These are phyloP conservation scores for Elaphurus davidianus DNA, from an alignment of 2,113 vertebrate genomes.

Conservation along the genomic window DNA sequence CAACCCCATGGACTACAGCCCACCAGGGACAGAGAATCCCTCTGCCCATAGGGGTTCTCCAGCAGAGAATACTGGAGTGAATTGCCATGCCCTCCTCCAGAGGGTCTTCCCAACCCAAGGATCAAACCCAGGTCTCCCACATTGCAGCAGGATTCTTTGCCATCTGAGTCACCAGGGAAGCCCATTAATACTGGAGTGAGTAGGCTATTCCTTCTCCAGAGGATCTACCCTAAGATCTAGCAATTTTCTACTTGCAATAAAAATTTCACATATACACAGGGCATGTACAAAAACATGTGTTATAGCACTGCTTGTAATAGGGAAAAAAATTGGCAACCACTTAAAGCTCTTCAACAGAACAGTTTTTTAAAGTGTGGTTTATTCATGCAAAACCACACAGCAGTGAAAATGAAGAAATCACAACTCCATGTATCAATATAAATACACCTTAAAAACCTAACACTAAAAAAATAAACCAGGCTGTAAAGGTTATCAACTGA, in stretches of 20 bases:
- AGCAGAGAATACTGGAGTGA: background rate
- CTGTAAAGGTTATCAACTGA: background rate
- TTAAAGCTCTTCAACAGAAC: background rate
- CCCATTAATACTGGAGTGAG: background rate
- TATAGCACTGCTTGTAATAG: background rate
- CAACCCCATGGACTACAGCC: background rate
- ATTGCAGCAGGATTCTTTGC: background rate
- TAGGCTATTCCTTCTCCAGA: background rate
- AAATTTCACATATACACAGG: background rate
- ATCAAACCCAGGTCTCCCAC: background rate
- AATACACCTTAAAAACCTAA: background rate
- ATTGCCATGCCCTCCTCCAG: background rate
- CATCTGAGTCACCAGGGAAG: background rate
- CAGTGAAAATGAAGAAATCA: background rate
- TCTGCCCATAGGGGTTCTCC: background rate
- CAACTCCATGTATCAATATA: background rate
- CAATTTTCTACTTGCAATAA: background rate
- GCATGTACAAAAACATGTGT: background rate
- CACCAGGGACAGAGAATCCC: background rate
- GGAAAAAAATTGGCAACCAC: background rate
- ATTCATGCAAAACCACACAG: background rate
- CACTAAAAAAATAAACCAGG: background rate
- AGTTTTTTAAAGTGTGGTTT: background rate
- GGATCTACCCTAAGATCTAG: background rate
- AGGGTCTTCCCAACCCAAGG: background rate